These are phyloP conservation scores for Dinocampus coccinellae DNA, from an alignment of 2,888 invertebrate species.

Conservation along the genomic window DNA sequence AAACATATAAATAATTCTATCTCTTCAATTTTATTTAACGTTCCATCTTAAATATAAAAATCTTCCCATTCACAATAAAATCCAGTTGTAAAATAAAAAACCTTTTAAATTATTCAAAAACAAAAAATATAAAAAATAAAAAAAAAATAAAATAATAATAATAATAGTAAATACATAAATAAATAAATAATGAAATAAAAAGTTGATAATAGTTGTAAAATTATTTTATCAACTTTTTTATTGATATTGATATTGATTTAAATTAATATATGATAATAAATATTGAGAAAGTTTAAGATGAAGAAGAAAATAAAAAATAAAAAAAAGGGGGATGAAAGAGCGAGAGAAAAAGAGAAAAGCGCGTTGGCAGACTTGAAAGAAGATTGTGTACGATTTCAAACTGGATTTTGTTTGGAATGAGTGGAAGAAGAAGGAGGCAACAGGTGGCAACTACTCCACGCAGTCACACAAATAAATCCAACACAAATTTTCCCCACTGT, in stretches of 20 bases:
- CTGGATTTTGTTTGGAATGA: neutral
- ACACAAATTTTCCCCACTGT: slow-evolving; percentile 59
- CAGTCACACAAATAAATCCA: slow-evolving; percentile 64
- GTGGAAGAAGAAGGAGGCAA: slow-evolving; percentile 59
- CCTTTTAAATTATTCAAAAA: neutral
- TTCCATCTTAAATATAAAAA: neutral
- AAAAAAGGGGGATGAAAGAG: slow-evolving; percentile 24
- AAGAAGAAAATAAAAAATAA: too few species aligned
- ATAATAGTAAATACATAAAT: neutral
- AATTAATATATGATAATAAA: neutral
- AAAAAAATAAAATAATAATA: neutral
- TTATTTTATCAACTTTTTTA: too few species aligned
- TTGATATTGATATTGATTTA: too few species aligned
- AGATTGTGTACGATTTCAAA: slow-evolving; percentile 42
- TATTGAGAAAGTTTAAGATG: slow-evolving; percentile 18
- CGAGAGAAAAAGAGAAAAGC: slow-evolving; percentile 32
- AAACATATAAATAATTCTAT: neutral
- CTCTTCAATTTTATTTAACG: neutral
- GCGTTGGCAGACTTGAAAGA: slow-evolving; percentile 35
- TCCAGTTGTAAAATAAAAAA: neutral
- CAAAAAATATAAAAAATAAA: neutral
- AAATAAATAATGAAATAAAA: too few species aligned
- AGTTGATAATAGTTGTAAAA: too few species aligned
- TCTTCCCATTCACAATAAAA: neutral
- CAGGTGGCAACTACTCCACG: slow-evolving; percentile 62